phyloP scores from a whole-genome alignment of 2,888 invertebrate genomes.

The Dolichopus griseipennis region DNA sequence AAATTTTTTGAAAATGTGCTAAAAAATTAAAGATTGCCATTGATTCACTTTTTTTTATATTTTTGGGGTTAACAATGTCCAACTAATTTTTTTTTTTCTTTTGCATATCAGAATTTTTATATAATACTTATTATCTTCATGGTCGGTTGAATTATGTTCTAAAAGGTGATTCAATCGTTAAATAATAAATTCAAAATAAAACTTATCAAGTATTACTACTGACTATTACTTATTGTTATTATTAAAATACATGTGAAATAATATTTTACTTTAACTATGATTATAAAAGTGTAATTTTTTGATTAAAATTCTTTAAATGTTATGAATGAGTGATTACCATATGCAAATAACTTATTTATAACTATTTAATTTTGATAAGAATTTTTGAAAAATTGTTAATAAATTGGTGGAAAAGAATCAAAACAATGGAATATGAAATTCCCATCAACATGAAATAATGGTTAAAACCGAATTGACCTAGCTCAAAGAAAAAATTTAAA shows the following conservation, averaged over 20 bases:
- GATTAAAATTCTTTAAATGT: background rate
- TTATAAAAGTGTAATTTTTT: background rate
- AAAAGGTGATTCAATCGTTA: constrained; percentile 4
- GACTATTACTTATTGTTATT: background rate
- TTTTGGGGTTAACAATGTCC: background rate
- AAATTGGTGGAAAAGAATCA: too few relatives aligned
- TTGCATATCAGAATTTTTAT: background rate
- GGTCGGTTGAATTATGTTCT: background rate
- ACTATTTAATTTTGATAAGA: too few relatives aligned
- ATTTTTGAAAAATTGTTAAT: too few relatives aligned
- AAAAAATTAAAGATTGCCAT: background rate
- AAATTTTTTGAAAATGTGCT: too few relatives aligned
- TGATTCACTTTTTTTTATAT: background rate
- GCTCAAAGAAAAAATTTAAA: too few relatives aligned
- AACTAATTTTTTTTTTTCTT: background rate
- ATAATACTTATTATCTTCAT: background rate
- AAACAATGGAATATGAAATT: too few relatives aligned
- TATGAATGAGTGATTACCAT: background rate
- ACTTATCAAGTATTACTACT: too few relatives aligned
- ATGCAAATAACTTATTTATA: background rate
- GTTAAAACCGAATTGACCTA: too few relatives aligned
- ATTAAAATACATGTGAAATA: background rate
- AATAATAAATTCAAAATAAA: background rate
- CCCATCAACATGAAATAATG: too few relatives aligned
- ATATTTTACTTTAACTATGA: background rate